Base-by-base conservation (phyloP, 1,140 invertebrate genomes). In the Oreohelix idahoensis region DNA sequence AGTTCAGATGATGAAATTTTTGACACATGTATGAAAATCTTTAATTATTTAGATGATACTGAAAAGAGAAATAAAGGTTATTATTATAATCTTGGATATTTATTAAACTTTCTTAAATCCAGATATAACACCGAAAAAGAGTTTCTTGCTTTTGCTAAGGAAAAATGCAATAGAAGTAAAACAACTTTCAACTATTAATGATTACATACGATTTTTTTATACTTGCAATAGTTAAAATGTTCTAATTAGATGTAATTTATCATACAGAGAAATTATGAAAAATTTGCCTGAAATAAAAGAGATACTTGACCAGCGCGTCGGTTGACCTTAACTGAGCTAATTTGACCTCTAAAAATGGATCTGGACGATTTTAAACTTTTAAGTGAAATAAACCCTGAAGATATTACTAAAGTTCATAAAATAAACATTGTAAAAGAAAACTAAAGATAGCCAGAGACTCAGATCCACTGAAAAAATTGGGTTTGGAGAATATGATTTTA, bases 51-150 rank as follows among this genome's bases (percentile, higher is more conserved):
- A 66, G n/a, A 66, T 66, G n/a, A 66, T 32, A 66, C 32, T 66
- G 63, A 66, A 66, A 66, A 32, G 32, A 66, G 63, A 66, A 66
- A 66, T 32, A 66, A 66, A 66, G 63, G 63, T 66, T 66, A 66
- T 32, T 66, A 66, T 66, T 66, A 66, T 32, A 66, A 66, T 32
- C 63, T 66, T 66, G 63, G 63, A 66, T 8, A 66, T 32, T 66
- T 66, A 66, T 66, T 66, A 66, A 66, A n/a, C 32, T 32, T 66
- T 35, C 63, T 66, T 29, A 32, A 66, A 66, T 8, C 1, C 4
- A 66, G 29, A 66, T 66, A 66, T 66, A 66, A 23, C 32, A 66
- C 20, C 32, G 63, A 66, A 35, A 66, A 66, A 66, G 63, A 66
- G 17, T 66, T 66, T 66, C 63, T 66, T 29, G 17, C n/a, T 66